Conservation (phyloP, 2,113 vertebrate species). For the Alosa alosa region DNA sequence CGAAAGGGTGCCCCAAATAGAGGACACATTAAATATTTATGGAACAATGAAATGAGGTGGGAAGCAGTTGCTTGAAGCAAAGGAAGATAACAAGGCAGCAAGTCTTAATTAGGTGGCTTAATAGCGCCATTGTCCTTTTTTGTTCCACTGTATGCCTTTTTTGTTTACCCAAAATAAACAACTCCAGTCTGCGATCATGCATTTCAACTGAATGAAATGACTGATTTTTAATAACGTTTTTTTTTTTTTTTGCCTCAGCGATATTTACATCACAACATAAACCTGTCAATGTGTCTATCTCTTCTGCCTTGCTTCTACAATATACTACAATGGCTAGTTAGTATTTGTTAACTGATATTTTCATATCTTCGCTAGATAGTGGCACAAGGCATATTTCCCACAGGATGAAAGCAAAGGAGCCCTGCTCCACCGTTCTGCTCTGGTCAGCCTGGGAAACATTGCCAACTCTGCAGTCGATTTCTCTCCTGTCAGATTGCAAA, state of each 20-base stretch:
- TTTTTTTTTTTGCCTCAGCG: neutral
- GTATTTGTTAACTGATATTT: neutral
- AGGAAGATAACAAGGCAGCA: slow-evolving; percentile 9
- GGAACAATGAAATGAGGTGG: neutral
- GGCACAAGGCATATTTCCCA: slow-evolving; percentile 1
- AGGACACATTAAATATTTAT: slow-evolving; percentile 9
- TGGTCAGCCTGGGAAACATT: slow-evolving; percentile 21
- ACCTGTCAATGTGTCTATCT: neutral
- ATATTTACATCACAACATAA: neutral
- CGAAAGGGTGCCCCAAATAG: slow-evolving; percentile 2
- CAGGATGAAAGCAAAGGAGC: slow-evolving; percentile 24
- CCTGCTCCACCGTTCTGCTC: slow-evolving; percentile 1
- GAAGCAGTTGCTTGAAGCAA: slow-evolving; percentile 1
- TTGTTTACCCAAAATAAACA: neutral
- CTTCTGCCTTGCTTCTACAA: neutral
- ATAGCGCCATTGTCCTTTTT: neutral
- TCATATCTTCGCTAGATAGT: neutral
- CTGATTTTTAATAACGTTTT: neutral
- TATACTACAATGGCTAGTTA: neutral
- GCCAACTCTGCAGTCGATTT: slow-evolving; percentile 49
- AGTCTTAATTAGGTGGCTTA: neutral
- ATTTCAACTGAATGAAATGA: neutral
- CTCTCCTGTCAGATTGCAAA: slow-evolving; percentile 52
- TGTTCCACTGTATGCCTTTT: neutral
- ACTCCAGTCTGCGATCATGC: neutral